A percentile compares a stretch with the other conserved stretches of the same genome.
phyloP scores from a whole-genome alignment of 92 coral and sea anemone species.

The Phenganax stokvisi region DNA sequence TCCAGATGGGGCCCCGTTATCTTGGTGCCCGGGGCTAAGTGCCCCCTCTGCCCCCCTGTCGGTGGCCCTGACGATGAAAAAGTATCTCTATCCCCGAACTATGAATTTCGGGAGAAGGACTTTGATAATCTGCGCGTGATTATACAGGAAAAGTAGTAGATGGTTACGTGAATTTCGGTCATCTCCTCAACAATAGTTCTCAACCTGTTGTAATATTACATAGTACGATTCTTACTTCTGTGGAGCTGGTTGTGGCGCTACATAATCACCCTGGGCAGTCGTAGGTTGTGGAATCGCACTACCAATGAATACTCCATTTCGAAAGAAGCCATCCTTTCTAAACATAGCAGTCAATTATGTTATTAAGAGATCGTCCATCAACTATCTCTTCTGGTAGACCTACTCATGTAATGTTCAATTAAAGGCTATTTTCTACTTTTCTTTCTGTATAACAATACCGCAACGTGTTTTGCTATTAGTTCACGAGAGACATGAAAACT shows the following conservation, averaged over 20 bases:
- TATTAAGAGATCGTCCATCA: neutral
- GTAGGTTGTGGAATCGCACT: slow-evolving; percentile 11
- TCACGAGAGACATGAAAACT: too few relatives aligned
- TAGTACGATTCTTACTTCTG: neutral
- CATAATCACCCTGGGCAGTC: neutral
- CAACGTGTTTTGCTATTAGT: too few relatives aligned
- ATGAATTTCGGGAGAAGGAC: too few relatives aligned
- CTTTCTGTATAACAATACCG: too few relatives aligned
- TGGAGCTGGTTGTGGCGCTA: neutral
- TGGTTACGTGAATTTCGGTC: neutral
- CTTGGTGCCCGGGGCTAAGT: too few relatives aligned
- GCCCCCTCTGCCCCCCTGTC: too few relatives aligned
- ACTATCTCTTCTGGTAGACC: neutral
- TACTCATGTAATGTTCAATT: neutral
- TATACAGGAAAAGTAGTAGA: too few relatives aligned
- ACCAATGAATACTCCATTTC: slow-evolving; percentile 51
- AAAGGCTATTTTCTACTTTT: too few relatives aligned
- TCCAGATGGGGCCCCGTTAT: too few relatives aligned
- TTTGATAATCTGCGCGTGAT: too few relatives aligned
- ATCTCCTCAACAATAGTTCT: neutral
- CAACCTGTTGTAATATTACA: neutral
- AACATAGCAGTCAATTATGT: neutral
- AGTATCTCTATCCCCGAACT: too few relatives aligned
- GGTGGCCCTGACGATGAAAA: too few relatives aligned
- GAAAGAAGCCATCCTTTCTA: slow-evolving; percentile 58